Conservation (phyloP, 2,797 vertebrate species). For the Myotis vivesi region DNA sequence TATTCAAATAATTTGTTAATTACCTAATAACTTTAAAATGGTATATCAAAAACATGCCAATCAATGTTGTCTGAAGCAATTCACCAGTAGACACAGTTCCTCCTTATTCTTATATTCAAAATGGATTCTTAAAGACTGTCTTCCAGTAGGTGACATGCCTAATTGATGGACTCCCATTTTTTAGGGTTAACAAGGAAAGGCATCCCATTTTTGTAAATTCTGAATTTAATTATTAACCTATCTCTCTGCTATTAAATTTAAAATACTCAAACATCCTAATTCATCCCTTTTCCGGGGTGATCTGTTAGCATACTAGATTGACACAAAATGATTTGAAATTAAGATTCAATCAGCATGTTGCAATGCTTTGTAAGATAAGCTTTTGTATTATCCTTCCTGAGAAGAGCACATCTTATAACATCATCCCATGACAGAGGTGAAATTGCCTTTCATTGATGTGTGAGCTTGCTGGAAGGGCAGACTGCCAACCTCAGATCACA, state of each 20-base stretch:
- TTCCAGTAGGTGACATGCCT: not conserved
- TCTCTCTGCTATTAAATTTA: not conserved
- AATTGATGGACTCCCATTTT: not conserved
- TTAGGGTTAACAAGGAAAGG: not conserved
- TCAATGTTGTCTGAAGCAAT: not conserved
- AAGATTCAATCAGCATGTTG: conserved; percentile 34
- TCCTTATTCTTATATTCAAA: not conserved
- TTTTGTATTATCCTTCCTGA: conserved; percentile 28
- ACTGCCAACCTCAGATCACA: conserved; percentile 18
- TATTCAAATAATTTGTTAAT: not conserved
- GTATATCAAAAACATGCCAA: not conserved
- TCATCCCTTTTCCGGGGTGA: not conserved
- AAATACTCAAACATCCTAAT: not conserved
- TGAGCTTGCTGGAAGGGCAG: conserved; percentile 11
- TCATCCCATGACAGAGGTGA: conserved; percentile 28
- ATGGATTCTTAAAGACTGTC: not conserved
- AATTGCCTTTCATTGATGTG: conserved; percentile 66
- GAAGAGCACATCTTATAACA: not conserved
- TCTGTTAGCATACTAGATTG: not conserved
- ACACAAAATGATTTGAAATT: not conserved
- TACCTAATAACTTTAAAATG: not conserved
- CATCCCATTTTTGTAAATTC: not conserved
- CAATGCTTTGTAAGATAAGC: conserved; percentile 14
- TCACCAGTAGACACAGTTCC: not conserved
- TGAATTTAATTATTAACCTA: not conserved